Percentiles rank a stretch among this genome's conserved stretches.
Evolutionary conservation across 2,113 vertebrate genomes (phyloP).

Genomic region (Amblyornis subalaris): DNA sequence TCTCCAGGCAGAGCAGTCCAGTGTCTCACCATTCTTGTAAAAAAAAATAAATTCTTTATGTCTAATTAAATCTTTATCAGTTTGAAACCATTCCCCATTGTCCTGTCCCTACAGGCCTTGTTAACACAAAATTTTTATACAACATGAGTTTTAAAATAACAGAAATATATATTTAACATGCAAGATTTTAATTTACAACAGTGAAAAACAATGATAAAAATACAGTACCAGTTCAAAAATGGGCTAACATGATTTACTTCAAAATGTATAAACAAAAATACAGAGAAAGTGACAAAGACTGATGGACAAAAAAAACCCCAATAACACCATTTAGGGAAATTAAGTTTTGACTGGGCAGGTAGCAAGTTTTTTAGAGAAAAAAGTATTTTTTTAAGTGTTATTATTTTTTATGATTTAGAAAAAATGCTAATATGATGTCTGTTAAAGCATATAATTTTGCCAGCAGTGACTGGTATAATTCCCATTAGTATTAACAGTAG

Average conservation of each 20-base stretch:
- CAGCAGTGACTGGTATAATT: not conserved
- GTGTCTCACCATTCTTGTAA: not conserved
- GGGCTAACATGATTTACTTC: not conserved
- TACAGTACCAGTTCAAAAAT: not conserved
- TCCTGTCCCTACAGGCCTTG: accelerated
- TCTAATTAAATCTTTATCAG: too few species aligned
- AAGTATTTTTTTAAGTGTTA: not conserved
- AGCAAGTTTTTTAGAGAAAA: not conserved
- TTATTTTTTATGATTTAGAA: not conserved
- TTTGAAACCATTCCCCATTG: not conserved
- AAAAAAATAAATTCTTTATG: too few species aligned
- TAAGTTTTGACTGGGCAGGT: not conserved
- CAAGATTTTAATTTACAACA: not conserved
- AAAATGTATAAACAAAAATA: not conserved
- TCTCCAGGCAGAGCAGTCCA: not conserved
- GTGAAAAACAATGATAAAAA: not conserved
- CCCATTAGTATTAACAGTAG: not conserved
- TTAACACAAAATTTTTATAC: not conserved
- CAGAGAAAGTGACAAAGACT: not conserved
- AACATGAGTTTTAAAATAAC: not conserved
- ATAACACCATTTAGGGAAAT: not conserved
- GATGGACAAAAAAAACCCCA: accelerated
- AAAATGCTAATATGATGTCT: not conserved
- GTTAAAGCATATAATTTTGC: not conserved
- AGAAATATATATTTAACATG: not conserved